Percentiles rank a stretch among this genome's conserved stretches.
These are phyloP conservation scores for Percina caprodes DNA, from an alignment of 2,113 vertebrate species.

Conservation along the genomic window DNA sequence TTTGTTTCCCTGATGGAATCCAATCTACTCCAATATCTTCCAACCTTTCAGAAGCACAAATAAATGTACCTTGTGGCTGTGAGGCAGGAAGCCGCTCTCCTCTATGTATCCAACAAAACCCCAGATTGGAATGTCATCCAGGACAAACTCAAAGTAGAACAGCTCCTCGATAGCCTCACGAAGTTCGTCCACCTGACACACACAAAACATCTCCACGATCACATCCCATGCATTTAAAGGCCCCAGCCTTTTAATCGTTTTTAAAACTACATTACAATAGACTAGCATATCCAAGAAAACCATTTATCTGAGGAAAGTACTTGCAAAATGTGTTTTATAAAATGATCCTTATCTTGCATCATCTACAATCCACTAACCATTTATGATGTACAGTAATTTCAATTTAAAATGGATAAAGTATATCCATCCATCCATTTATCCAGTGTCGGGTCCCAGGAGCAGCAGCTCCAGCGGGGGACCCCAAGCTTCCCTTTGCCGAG, in stretches of 20 bases:
- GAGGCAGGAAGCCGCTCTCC: conserved; percentile 93
- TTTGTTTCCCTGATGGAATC: neutral
- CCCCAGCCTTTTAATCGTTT: neutral
- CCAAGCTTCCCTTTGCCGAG: too few species aligned
- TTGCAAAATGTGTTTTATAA: neutral
- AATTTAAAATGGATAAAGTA: neutral
- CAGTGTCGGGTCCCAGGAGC: too few species aligned
- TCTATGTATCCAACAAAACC: conserved; percentile 95
- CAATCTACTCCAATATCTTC: neutral
- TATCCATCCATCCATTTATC: too few species aligned
- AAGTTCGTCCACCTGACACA: conserved; percentile 87
- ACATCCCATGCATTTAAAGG: neutral
- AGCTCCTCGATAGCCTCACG: conserved; percentile 92
- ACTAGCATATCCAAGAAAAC: neutral
- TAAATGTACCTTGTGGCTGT: conserved; percentile 87
- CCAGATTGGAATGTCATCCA: conserved; percentile 92
- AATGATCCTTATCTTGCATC: neutral
- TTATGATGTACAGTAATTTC: neutral
- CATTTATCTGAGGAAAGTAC: neutral
- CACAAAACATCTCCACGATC: neutral
- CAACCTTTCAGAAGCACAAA: neutral
- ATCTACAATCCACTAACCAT: neutral
- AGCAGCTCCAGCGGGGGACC: too few species aligned
- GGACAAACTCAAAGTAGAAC: conserved; percentile 95
- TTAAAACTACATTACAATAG: neutral